These are phyloP conservation scores for Mythimna ferrago DNA, from an alignment of 2,888 invertebrate species.

Conservation along the genomic window DNA sequence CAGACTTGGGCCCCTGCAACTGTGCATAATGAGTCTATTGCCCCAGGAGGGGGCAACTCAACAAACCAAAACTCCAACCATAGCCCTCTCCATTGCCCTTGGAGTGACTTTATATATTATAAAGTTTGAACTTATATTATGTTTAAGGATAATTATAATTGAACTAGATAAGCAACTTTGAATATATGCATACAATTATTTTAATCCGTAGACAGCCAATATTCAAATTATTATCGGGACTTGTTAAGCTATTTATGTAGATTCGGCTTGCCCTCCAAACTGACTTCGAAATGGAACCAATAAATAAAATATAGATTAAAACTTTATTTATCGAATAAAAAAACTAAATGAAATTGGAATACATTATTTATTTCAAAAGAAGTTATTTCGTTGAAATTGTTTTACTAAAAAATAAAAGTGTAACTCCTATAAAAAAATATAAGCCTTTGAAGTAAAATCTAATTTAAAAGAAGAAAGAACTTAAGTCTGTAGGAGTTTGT, in stretches of 20 bases:
- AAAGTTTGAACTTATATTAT: too few species aligned
- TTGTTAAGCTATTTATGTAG: not conserved
- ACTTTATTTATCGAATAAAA: constrained; percentile 15
- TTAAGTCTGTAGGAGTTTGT: constrained; percentile 41
- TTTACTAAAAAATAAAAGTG: constrained; percentile 26
- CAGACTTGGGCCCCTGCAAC: too few species aligned
- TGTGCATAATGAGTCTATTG: too few species aligned
- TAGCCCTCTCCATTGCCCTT: too few species aligned
- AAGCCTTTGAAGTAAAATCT: constrained; percentile 44
- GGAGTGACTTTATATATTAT: too few species aligned
- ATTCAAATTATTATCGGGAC: not conserved
- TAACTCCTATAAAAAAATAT: constrained; percentile 9
- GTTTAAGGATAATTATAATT: too few species aligned
- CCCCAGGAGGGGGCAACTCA: too few species aligned
- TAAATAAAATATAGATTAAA: constrained; percentile 24
- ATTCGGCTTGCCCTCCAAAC: constrained; percentile 2
- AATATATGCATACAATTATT: not conserved
- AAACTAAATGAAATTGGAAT: constrained; percentile 17
- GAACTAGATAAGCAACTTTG: too few species aligned
- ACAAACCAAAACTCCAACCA: too few species aligned
- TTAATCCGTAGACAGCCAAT: not conserved
- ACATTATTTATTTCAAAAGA: constrained; percentile 34
- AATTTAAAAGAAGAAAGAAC: constrained; percentile 53
- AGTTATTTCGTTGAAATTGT: constrained; percentile 24
- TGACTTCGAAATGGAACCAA: constrained; percentile 10